Conservation (phyloP, 2,888 invertebrate genomes). For the Linnaemya vulpina region DNA sequence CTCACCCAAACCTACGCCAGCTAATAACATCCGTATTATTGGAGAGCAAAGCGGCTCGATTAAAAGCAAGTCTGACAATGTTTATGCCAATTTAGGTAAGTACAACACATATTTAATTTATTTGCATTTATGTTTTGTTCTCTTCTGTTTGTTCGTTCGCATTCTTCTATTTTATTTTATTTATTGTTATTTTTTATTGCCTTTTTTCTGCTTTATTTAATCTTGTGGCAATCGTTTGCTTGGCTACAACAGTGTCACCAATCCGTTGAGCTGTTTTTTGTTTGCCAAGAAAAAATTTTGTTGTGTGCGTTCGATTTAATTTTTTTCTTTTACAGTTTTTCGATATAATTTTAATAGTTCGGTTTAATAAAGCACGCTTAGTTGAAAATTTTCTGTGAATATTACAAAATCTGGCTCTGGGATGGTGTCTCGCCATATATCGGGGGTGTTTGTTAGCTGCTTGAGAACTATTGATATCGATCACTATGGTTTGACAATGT, state of each 20-base stretch:
- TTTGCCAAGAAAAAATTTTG: too few species aligned
- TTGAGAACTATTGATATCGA: too few species aligned
- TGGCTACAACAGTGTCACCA: neutral
- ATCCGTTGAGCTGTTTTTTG: neutral
- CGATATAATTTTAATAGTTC: too few species aligned
- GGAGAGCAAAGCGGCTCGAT: slow-evolving; percentile 78
- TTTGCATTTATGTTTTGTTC: slow-evolving; percentile 3
- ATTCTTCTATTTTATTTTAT: neutral
- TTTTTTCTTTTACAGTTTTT: too few species aligned
- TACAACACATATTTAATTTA: slow-evolving; percentile 72
- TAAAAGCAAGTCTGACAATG: slow-evolving; percentile 84
- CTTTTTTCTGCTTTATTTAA: neutral
- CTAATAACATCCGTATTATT: slow-evolving; percentile 61
- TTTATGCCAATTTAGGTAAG: slow-evolving; percentile 92
- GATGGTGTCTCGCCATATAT: too few species aligned
- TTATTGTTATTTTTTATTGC: neutral
- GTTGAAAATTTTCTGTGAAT: too few species aligned
- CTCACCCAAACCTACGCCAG: slow-evolving; percentile 74
- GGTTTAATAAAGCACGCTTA: too few species aligned
- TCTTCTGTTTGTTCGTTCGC: neutral
- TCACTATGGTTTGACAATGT: too few species aligned
- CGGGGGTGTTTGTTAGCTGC: too few species aligned
- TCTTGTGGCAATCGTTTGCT: neutral
- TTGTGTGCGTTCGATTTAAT: too few species aligned
- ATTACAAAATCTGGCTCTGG: too few species aligned